Evolutionary conservation across 2,113 vertebrate genomes (phyloP), one percentile per base, ranked within the genome.

Genomic region (Perccottus glenii): DNA sequence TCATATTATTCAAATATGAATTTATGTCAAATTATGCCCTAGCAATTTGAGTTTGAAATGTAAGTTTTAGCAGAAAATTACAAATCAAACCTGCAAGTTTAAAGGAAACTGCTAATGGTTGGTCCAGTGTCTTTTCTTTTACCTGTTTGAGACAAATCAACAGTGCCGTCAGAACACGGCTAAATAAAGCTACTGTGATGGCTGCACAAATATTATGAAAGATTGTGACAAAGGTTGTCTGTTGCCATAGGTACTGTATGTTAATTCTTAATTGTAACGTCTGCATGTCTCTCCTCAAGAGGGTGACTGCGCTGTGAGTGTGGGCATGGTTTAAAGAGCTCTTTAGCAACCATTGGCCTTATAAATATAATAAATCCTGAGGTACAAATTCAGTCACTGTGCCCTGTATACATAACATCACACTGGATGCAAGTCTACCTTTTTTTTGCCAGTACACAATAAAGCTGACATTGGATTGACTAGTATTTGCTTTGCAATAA

Each of bases 231-330:
- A 89, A 92, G 93, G 91, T 92, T 92, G 90, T 70, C 33, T 78
- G 92, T 93, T 93, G 92, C 92, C 92, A 93, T 93, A 93, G 92
- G 90, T 91, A 92, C 91, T 87, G 83, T 91, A 93, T 93, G 91
- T 88, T 92, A 93, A 93, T 93, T 90, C 72, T 73, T 87, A 91
- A 90, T 90, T 87, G 84, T 87, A 82, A 91, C 84, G 89, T 82
- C 78, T 78, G 65, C 75, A 63, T 45, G 59, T 61, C 70, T 73
- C 74, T 45, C 69, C 71, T 59, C 73, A 58, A 61, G 70, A 60
- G 67, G 46, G 44, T 15, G 36, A 14, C 62, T 49, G 32, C 66
- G 64, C 9, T 43, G 42, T 43, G 12, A 12, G 15, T 58, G 50
- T 9, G 70, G 35, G 63, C 50, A 60, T 40, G 11, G 59, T 69